Base-by-base conservation (phyloP, 2,888 invertebrate species). In the Erebia aethiops region DNA sequence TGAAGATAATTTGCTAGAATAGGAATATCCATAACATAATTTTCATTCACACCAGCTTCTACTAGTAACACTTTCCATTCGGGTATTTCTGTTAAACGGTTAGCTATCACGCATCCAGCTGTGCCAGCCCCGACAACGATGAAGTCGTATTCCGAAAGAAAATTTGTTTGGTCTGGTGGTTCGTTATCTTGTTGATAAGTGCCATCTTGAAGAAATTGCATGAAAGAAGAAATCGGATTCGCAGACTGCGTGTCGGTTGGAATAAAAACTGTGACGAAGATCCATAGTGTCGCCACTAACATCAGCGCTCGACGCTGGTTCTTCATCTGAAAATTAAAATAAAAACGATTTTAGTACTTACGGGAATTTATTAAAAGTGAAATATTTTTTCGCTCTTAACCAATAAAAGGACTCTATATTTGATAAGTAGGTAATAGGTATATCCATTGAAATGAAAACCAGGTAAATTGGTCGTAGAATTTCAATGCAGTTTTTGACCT, bases 41-140 rank as follows among this genome's bases (percentile, higher is more conserved):
- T 95, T 87, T 97, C 97, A 10, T 94, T 94, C 18, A 87, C 87
- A 70, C 97, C 97, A 1, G 97, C 97, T 89, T 97, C 97, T 51
- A 97, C 86, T 0, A 97, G 91, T 9, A 97, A 86, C 0, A 96
- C 94, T 74, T 94, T 95, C 95, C 96, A 95, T 13, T 95, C 89
- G 0, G 95, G 93, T 75, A 96, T 94, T 87, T 97, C 97, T 1
- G 95, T 94, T 7, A 97, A 87, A 54, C 97, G 92, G 72, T 96
- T 96, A 0, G 97, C 97, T 8, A 97, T 72, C 0, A 95, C 95
- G 74, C 97, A 96, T 1, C 97, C 97, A 0, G 97, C 97, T 0
- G 97, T 97, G 2, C 97, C 97, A 0, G 96, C 97, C 1, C 97
- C 97, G 4, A 97, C 95, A 18, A 97, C 88, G 65, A 97, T 95